phyloP scores from a whole-genome alignment of 2,888 invertebrate genomes.

The Phymatocera aterrima region DNA sequence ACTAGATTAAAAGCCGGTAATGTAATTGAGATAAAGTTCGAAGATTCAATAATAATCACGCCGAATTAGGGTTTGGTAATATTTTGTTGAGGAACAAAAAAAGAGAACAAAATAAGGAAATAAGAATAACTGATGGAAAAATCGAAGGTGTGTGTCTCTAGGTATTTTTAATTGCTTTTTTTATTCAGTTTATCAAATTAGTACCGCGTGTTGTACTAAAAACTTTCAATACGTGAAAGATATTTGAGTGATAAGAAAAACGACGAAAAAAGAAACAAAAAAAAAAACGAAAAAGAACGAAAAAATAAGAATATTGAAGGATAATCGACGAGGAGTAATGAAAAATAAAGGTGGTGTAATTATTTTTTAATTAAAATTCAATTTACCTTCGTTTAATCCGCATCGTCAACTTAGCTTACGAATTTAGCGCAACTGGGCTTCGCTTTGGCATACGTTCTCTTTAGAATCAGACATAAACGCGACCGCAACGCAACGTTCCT shows the following conservation, averaged over 20 bases:
- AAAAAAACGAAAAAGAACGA: constrained; percentile 53
- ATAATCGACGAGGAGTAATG: constrained; percentile 53
- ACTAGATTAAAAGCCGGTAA: too few species aligned
- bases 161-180: background rate
- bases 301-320: constrained; percentile 52
- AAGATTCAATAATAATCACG: too few species aligned
- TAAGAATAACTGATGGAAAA: too few species aligned
- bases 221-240: background rate
- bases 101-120: too few species aligned
- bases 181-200: background rate
- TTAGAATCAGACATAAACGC: constrained; percentile 61
- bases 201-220: background rate
- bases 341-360: constrained; percentile 23
- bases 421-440: constrained; percentile 60
- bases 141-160: too few species aligned
- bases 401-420: constrained; percentile 62
- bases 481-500: constrained; percentile 63
- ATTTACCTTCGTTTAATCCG: constrained; percentile 63
- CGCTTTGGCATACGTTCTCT: constrained; percentile 60
- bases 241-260: background rate
- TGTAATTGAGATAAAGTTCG: too few species aligned
- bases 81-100: too few species aligned
- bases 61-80: too few species aligned
- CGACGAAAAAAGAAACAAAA: constrained; percentile 64
- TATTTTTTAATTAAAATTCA: constrained; percentile 56